A percentile compares a stretch with the other conserved stretches of the same genome.
Conservation (phyloP, 2,113 vertebrate species). For the Pygoscelis adeliae region DNA sequence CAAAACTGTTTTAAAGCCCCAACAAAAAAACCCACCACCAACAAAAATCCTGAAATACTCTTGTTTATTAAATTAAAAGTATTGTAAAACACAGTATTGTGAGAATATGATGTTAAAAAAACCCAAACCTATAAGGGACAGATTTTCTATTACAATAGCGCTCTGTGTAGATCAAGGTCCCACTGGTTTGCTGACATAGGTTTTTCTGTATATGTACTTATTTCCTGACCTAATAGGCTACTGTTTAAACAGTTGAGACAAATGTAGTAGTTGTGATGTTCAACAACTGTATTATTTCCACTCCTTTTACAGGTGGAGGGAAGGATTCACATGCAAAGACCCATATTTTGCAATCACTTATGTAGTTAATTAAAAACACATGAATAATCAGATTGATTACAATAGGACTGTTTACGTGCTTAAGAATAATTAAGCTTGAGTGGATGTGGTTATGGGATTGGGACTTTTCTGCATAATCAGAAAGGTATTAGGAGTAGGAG, state of each 20-base stretch:
- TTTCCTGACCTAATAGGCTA: background rate
- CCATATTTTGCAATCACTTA: background rate
- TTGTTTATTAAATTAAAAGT: background rate
- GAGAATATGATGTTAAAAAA: background rate
- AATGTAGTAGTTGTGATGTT: background rate
- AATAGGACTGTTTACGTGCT: background rate
- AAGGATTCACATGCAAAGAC: background rate
- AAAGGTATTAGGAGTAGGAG: background rate
- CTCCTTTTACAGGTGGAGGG: background rate
- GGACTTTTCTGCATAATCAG: background rate
- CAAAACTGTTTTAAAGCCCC: background rate
- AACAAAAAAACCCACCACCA: background rate
- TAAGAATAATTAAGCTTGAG: slow-evolving; percentile 5
- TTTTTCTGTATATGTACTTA: background rate
- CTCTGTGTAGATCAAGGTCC: background rate
- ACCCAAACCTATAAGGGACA: rapidly evolving
- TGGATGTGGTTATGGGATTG: background rate
- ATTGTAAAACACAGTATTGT: background rate
- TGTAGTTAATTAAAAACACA: background rate
- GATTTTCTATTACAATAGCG: background rate
- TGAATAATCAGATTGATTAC: slow-evolving; percentile 6
- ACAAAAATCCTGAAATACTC: rapidly evolving
- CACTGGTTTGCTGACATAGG: background rate
- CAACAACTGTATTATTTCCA: background rate
- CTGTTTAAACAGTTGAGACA: background rate